Percentiles rank a stretch among this genome's conserved stretches.
Conservation (phyloP, 2,113 vertebrate genomes). For the Indri indri region DNA sequence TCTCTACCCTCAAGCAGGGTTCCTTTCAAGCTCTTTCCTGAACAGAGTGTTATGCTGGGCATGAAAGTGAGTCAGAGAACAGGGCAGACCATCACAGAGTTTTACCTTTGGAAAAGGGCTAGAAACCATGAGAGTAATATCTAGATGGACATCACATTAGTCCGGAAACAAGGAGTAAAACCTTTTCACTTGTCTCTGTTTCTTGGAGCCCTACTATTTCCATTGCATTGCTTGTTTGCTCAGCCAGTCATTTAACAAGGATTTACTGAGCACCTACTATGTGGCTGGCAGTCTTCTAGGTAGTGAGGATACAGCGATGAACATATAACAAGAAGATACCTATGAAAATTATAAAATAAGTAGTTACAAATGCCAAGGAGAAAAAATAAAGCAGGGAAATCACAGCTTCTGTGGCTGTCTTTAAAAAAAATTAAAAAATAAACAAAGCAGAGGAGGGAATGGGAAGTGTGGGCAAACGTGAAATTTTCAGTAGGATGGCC, state of each 20-base stretch:
- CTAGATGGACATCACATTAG: not conserved
- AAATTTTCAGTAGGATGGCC: not conserved
- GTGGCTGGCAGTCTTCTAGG: not conserved
- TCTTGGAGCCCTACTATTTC: not conserved
- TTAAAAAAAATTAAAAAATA: not conserved
- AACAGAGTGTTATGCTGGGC: not conserved
- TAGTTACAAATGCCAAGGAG: not conserved
- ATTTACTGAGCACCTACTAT: not conserved
- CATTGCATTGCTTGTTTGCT: not conserved
- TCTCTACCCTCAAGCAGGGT: not conserved
- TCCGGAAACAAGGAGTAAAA: not conserved
- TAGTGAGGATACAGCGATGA: not conserved
- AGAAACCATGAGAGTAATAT: not conserved
- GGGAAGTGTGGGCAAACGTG: not conserved
- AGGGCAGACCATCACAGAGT: not conserved
- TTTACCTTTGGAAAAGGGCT: not conserved
- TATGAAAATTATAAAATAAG: not conserved
- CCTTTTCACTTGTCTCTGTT: not conserved
- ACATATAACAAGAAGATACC: not conserved
- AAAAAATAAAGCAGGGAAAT: not conserved
- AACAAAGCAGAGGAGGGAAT: not conserved
- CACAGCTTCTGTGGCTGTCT: too few relatives aligned
- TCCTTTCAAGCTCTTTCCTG: not conserved
- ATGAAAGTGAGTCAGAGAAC: not conserved
- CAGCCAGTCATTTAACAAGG: not conserved